Base-by-base conservation (phyloP, 2,888 invertebrate species). In the Phalera bucephala region DNA sequence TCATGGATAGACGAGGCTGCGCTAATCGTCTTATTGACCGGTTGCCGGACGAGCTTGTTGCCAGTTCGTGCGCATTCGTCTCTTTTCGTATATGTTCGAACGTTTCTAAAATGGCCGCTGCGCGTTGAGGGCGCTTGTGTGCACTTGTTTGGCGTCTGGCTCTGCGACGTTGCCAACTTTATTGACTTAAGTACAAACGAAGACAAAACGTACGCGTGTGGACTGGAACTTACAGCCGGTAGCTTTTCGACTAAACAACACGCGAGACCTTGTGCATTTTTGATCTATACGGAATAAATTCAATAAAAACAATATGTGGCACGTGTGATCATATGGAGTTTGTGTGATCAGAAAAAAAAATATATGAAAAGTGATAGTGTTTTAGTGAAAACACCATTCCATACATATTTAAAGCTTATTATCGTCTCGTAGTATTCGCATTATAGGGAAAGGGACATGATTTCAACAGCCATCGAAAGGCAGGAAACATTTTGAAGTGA, bases 131-230 rank as follows among this genome's bases (percentile, higher is more conserved):
- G 90, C 90, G 89, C 90, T 78, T 64, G 77, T 72, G 86, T 80
- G 73, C 82, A 80, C 83, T 83, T 87, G 87, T 87, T 87, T 87
- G 82, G 90, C 89, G 88, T 89, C 89, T 85, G 72, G 73, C 72
- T 76, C 75, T 80, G 89, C 90, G 86, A 84, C 86, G 91, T 90
- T 91, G 91, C 90, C 91, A 89, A 83, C 79, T 88, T 80, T 88
- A 88, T 87, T 83, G 86, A 88, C 86, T 82, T 73, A 78, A 78
- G 83, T 82, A 84, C 74, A 72, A 79, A 76, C 74, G 75, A 82
- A 87, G 85, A 88, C 85, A 86, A 86, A 87, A 87, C 87, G 87
- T 86, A 83, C 86, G 87, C 89, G 87, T 82, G 82, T 81, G 78
- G 80, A 75, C 81, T 82, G 58, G 69, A 82, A 83, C 77, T 79